Conservation (phyloP, 2,797 vertebrate genomes). For the Urocyon cinereoargenteus region DNA sequence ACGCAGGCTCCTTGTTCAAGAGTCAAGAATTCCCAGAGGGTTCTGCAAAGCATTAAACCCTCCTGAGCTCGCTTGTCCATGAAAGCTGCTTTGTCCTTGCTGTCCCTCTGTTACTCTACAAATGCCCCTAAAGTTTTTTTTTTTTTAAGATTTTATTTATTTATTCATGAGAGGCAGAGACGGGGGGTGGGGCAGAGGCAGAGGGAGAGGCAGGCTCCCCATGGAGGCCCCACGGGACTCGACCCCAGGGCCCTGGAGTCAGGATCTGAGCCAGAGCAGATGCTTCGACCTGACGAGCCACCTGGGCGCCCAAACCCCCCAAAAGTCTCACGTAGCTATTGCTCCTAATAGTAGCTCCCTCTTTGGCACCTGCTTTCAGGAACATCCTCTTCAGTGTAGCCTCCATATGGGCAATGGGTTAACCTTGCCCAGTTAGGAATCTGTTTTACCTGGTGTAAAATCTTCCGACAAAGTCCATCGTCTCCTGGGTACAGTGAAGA, state of each 20-base stretch:
- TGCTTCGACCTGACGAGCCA: too few species aligned
- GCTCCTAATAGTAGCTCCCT: background rate
- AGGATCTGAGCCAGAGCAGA: too few species aligned
- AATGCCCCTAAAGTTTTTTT: background rate
- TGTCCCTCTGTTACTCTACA: background rate
- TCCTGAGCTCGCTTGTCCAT: background rate
- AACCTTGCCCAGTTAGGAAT: slow-evolving; percentile 31
- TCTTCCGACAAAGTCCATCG: background rate
- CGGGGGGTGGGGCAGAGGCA: too few species aligned
- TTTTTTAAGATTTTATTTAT: too few species aligned
- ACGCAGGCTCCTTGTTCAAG: background rate
- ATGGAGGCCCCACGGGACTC: too few species aligned
- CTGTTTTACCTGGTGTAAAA: background rate
- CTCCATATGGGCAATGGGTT: background rate
- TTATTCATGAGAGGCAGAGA: too few species aligned
- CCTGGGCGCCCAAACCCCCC: background rate
- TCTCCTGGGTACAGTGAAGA: background rate
- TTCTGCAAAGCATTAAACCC: background rate
- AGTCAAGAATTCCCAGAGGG: slow-evolving; percentile 18
- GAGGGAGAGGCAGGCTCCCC: too few species aligned
- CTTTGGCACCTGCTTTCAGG: background rate
- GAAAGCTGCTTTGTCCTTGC: background rate
- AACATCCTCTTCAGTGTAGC: background rate
- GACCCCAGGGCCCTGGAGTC: too few species aligned
- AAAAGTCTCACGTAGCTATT: background rate